These are phyloP conservation scores for Tachypleus tridentatus DNA, from an alignment of 1,140 invertebrate species.

Conservation along the genomic window DNA sequence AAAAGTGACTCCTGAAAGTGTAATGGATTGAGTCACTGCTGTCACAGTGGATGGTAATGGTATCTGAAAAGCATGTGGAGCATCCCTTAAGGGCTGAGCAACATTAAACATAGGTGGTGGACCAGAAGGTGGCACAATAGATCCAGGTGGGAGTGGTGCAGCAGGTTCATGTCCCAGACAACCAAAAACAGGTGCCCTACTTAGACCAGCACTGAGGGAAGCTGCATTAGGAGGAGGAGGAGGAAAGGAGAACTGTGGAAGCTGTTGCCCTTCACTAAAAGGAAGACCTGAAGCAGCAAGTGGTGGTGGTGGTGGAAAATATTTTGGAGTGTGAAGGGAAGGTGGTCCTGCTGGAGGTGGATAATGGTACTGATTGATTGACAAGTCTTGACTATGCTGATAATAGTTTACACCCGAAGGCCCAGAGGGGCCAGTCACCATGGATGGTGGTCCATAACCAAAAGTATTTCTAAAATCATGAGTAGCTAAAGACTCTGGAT, in stretches of 20 bases:
- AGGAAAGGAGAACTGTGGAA: slow-evolving; percentile 23
- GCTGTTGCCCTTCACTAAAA: slow-evolving; percentile 23
- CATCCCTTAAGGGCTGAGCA: slow-evolving; percentile 5
- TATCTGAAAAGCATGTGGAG: slow-evolving; percentile 56
- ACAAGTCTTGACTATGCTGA: not conserved
- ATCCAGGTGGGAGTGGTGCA: slow-evolving; percentile 7
- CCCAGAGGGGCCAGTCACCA: slow-evolving; percentile 6
- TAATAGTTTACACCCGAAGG: slow-evolving; percentile 13
- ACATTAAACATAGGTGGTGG: slow-evolving; percentile 6
- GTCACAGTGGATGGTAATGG: slow-evolving; percentile 36
- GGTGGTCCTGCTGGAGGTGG: slow-evolving; percentile 24
- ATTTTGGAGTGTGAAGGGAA: slow-evolving; percentile 9
- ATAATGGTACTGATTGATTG: slow-evolving; percentile 23
- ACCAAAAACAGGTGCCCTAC: slow-evolving; percentile 32
- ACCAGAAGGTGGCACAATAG: not conserved
- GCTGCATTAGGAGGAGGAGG: slow-evolving; percentile 12
- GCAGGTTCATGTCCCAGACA: not conserved
- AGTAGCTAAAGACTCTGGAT: no score
- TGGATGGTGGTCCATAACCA: not conserved
- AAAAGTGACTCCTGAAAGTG: slow-evolving; percentile 19
- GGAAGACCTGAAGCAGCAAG: slow-evolving; percentile 15
- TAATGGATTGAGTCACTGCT: no score
- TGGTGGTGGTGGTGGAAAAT: slow-evolving; percentile 8
- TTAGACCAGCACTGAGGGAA: slow-evolving; percentile 5
- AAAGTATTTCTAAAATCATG: no score